Evolutionary conservation across 2,888 invertebrate genomes (phyloP).

Genomic region (Parapristionchus giblindavisi): DNA sequence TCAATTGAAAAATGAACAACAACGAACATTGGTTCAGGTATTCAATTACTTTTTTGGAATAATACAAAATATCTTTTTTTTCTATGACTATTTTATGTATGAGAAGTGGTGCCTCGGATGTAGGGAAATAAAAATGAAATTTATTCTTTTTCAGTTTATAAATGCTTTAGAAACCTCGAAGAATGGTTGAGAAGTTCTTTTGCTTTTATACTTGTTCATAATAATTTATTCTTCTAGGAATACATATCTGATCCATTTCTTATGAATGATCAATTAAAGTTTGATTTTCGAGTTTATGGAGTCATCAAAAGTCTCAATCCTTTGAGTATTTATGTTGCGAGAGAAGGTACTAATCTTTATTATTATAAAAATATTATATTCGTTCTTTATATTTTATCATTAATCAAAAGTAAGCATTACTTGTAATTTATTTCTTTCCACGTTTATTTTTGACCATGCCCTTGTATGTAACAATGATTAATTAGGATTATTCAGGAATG

Average conservation of each 20-base stretch:
- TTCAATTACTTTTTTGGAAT: too few species aligned
- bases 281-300: slow-evolving; percentile 73
- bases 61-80: too few species aligned
- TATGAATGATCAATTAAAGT: slow-evolving; percentile 71
- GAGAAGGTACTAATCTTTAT: slow-evolving; percentile 66
- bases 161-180: neutral
- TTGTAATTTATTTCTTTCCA: too few species aligned
- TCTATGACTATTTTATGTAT: too few species aligned
- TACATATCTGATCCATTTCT: slow-evolving; percentile 71
- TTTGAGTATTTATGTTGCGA: slow-evolving; percentile 69
- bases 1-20: slow-evolving; percentile 69
- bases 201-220: neutral
- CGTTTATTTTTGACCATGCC: too few species aligned
- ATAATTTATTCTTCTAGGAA: slow-evolving; percentile 62
- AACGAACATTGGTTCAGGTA: slow-evolving; percentile 64
- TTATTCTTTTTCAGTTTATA: neutral
- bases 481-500: slow-evolving; percentile 60
- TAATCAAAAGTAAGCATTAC: too few species aligned
- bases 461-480: neutral
- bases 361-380: neutral
- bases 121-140: neutral
- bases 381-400: neutral
- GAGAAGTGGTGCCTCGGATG: too few species aligned
- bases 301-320: slow-evolving; percentile 72
- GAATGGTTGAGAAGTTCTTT: neutral